A percentile compares a stretch with the other conserved stretches of the same genome.
phyloP scores from a whole-genome alignment of 92 coral and sea anemone genomes.

The Umimayanthus chanpuru region DNA sequence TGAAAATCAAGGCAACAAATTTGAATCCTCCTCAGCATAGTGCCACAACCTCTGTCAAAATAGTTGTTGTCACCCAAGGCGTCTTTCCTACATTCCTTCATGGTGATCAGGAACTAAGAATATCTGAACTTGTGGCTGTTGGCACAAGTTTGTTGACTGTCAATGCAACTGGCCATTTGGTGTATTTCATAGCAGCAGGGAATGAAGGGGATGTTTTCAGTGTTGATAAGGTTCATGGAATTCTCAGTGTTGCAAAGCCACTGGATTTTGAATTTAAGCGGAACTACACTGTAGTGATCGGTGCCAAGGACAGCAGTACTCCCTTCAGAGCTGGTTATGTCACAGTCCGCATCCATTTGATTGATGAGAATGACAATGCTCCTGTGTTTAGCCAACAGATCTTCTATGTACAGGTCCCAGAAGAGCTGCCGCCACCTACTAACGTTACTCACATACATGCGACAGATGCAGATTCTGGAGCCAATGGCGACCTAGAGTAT shows the following conservation, averaged over 20 bases:
- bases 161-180: constrained; percentile 87
- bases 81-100: constrained; percentile 80
- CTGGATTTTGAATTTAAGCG: constrained; percentile 76
- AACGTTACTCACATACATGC: constrained; percentile 69
- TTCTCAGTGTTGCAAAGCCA: constrained; percentile 57
- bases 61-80: constrained; percentile 52
- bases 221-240: constrained; percentile 71
- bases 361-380: constrained; percentile 84
- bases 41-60: constrained; percentile 70
- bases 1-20: constrained; percentile 78
- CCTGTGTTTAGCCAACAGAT: constrained; percentile 74
- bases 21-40: constrained; percentile 64
- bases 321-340: constrained; percentile 76
- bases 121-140: constrained; percentile 73
- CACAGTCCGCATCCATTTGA: constrained; percentile 55
- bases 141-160: constrained; percentile 70
- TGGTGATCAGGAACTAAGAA: constrained; percentile 50
- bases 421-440: constrained; percentile 63
- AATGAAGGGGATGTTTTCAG: constrained; percentile 73
- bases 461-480: constrained; percentile 82
- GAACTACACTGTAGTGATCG: constrained; percentile 75
- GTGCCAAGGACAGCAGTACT: constrained; percentile 79
- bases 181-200: constrained; percentile 85
- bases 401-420: constrained; percentile 64
- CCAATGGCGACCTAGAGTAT: constrained; percentile 77